Percentiles rank a stretch among this genome's conserved stretches.
phyloP scores from a whole-genome alignment of 2,888 invertebrate species.

The Microlaimidae sp. region DNA sequence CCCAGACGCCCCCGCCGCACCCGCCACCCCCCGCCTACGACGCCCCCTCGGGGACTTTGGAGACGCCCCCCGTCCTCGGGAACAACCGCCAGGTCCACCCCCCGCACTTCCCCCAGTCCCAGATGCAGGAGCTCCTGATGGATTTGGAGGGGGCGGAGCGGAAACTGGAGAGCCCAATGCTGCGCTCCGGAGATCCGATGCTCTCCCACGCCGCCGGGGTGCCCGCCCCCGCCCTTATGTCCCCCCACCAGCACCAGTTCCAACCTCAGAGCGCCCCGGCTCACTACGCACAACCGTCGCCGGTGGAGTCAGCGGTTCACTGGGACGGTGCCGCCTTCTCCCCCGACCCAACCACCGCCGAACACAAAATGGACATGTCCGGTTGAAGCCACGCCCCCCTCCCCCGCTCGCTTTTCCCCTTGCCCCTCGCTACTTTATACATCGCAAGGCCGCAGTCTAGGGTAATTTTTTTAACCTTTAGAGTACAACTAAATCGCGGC shows the following conservation, averaged over 20 bases:
- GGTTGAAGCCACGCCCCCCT: no score
- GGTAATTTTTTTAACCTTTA: no score
- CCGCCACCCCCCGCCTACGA: background rate
- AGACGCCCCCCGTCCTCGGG: background rate
- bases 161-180: background rate
- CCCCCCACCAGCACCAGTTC: background rate
- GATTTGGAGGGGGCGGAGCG: background rate
- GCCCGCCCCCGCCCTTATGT: background rate
- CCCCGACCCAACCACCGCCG: background rate
- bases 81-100: background rate
- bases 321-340: constrained; percentile 10
- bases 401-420: no score
- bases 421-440: no score
- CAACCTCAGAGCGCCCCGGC: background rate
- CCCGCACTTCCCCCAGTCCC: background rate
- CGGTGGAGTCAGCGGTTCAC: constrained; percentile 7
- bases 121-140: background rate
- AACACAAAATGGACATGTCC: background rate
- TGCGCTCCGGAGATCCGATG: background rate
- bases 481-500: no score
- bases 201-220: background rate
- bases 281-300: background rate
- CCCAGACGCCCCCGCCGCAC: background rate
- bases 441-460: no score
- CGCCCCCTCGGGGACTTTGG: background rate